Evolutionary conservation across 2,113 vertebrate species (phyloP).

Genomic region (Leptobrachium ailaonicum): DNA sequence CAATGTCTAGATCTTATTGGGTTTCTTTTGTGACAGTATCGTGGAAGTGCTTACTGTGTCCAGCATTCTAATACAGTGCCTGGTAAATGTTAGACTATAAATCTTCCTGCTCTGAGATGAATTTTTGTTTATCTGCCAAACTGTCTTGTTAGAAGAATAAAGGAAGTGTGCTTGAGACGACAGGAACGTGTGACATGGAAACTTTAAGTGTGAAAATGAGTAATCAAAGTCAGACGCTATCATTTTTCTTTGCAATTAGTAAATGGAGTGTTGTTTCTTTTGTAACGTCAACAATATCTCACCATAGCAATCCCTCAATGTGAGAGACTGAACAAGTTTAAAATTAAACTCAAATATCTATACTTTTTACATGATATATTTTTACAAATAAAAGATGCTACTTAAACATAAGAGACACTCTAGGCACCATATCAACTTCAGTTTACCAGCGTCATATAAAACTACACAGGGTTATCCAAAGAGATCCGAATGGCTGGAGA

Average conservation of each 20-base stretch:
- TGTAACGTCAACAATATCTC: background rate
- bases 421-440: too few species aligned
- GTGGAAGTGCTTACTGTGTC: constrained; percentile 54
- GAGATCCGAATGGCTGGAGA: too few species aligned
- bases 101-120: constrained; percentile 50
- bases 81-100: constrained; percentile 55
- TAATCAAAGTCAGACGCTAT: constrained; percentile 29
- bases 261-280: background rate
- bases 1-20: constrained; percentile 25
- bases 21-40: constrained; percentile 40
- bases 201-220: constrained; percentile 52
- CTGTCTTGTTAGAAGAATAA: constrained; percentile 52
- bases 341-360: too few species aligned
- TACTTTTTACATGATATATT: too few species aligned
- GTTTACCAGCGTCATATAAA: too few species aligned
- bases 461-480: too few species aligned
- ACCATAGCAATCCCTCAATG: too few species aligned
- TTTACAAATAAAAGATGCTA: too few species aligned
- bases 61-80: constrained; percentile 48
- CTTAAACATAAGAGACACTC: too few species aligned
- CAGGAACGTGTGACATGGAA: constrained; percentile 50
- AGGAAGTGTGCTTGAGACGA: constrained; percentile 49
- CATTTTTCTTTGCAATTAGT: constrained; percentile 28
- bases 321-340: too few species aligned
- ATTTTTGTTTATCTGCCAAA: constrained; percentile 54